Evolutionary conservation across 2,888 invertebrate species (phyloP).

Genomic region (Dione juno): DNA sequence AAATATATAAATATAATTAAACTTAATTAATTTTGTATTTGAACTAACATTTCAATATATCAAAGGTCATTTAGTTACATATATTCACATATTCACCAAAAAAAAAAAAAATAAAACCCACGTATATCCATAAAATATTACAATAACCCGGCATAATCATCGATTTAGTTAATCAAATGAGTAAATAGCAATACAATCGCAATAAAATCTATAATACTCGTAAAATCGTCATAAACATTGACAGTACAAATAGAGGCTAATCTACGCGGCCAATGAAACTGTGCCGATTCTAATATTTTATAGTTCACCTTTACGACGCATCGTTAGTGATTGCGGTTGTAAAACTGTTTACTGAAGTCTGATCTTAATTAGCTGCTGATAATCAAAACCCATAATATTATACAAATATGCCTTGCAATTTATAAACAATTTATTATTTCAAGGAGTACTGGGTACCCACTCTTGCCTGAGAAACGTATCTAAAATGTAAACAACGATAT

Average conservation of each 20-base stretch:
- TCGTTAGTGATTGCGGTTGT: conserved; percentile 69
- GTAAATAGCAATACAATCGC: conserved; percentile 74
- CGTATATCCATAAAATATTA: neutral
- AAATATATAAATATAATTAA: too few relatives aligned
- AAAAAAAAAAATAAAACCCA: too few relatives aligned
- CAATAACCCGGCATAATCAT: conserved; percentile 35
- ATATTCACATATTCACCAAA: neutral
- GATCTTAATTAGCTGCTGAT: conserved; percentile 47
- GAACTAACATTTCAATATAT: too few relatives aligned
- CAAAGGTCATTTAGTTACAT: too few relatives aligned
- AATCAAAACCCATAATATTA: neutral
- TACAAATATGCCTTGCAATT: conserved; percentile 3
- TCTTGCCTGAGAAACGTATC: too few relatives aligned
- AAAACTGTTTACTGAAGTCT: conserved; percentile 73
- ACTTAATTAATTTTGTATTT: too few relatives aligned
- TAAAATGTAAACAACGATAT: too few relatives aligned
- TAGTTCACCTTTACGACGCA: conserved; percentile 65
- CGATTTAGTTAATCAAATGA: conserved; percentile 78
- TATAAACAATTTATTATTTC: neutral
- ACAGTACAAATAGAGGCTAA: conserved; percentile 80
- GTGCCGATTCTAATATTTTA: conserved; percentile 66
- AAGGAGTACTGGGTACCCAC: too few relatives aligned
- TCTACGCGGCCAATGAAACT: conserved; percentile 72
- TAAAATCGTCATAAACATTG: conserved; percentile 80
- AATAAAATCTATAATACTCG: conserved; percentile 76